Evolutionary conservation across 2,113 vertebrate species (phyloP).

Genomic region (Chlamydotis undulata): DNA sequence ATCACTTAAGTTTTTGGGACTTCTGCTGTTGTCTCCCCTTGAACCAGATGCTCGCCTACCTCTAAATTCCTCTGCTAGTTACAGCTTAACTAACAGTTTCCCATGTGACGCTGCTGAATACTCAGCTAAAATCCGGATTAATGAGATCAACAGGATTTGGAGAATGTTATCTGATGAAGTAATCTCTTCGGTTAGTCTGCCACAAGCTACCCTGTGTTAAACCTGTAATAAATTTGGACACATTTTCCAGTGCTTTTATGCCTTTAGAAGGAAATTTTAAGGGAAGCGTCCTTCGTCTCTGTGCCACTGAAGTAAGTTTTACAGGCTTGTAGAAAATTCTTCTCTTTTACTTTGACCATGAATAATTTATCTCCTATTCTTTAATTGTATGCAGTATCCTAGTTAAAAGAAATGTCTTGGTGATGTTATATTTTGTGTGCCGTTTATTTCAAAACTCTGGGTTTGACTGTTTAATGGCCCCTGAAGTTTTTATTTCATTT

Average conservation of each 20-base stretch:
- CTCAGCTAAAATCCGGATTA: constrained; percentile 37
- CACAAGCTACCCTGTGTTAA: not conserved
- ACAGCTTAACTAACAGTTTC: not conserved
- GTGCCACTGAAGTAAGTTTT: not conserved
- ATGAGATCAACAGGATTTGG: constrained; percentile 10
- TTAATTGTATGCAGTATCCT: not conserved
- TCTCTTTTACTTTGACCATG: not conserved
- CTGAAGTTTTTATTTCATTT: not conserved
- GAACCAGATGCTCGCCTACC: not conserved
- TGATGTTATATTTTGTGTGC: not conserved
- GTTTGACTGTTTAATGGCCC: not conserved
- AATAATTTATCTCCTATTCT: constrained; percentile 22
- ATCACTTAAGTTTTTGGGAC: not conserved
- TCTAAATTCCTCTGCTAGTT: not conserved
- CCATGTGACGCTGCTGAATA: not conserved
- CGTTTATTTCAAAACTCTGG: not conserved
- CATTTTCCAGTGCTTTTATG: not conserved
- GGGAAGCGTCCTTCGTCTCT: not conserved
- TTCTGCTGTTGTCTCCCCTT: not conserved
- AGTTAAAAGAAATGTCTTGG: not conserved
- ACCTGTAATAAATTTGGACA: not conserved
- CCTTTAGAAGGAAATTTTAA: not conserved
- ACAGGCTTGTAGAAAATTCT: not conserved
- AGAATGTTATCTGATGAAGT: constrained; percentile 13
- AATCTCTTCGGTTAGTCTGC: not conserved